These are phyloP conservation scores for Synanthedon myopaeformis DNA, from an alignment of 2,888 invertebrate genomes.

Conservation along the genomic window DNA sequence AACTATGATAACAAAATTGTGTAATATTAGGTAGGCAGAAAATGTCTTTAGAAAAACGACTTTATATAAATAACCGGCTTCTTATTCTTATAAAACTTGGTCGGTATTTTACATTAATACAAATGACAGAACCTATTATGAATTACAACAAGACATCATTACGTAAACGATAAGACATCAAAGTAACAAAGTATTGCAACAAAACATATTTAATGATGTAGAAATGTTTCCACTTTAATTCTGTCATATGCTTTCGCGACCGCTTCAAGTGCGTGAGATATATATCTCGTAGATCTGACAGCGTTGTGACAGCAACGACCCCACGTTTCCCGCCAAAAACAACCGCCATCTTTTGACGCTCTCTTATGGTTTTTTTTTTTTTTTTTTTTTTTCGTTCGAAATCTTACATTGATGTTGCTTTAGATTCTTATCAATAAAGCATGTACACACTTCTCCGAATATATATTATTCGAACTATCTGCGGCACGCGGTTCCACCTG, in stretches of 20 bases:
- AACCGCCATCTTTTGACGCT: conserved; percentile 19
- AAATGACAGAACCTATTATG: no score
- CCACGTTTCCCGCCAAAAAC: conserved; percentile 24
- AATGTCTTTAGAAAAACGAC: no score
- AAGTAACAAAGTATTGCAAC: neutral
- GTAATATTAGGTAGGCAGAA: no score
- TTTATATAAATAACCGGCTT: no score
- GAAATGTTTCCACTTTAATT: conserved; percentile 30
- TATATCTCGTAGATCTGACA: conserved; percentile 16
- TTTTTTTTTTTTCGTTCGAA: neutral
- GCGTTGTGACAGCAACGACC: conserved; percentile 2
- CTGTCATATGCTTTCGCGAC: conserved; percentile 27
- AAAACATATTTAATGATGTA: conserved; percentile 8
- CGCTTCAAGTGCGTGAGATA: conserved; percentile 22
- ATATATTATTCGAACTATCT: no score
- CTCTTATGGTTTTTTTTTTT: neutral
- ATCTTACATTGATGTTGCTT: conserved; percentile 2
- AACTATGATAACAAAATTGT: no score
- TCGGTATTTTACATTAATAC: no score
- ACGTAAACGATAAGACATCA: neutral
- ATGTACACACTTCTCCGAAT: no score
- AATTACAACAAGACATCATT: no score
- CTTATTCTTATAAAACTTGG: no score
- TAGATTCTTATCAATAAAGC: neutral
- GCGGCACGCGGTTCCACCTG: no score